phyloP scores from a whole-genome alignment of 2,888 invertebrate genomes.

The Cabera pusaria region DNA sequence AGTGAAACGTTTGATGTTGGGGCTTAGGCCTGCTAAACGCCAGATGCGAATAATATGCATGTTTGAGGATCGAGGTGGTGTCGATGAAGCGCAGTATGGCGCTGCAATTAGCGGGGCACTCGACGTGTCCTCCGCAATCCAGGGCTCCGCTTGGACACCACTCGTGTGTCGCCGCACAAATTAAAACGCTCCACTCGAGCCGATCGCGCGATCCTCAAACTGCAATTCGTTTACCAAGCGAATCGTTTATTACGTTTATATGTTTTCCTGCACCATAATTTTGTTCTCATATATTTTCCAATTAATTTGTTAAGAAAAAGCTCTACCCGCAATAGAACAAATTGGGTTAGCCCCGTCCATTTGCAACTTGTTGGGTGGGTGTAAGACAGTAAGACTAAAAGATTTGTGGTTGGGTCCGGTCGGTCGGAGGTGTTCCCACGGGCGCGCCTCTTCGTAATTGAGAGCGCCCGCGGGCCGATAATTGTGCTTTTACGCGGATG shows the following conservation, averaged over 20 bases:
- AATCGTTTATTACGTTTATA: slow-evolving; percentile 55
- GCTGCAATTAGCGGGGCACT: slow-evolving; percentile 80
- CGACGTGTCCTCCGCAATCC: slow-evolving; percentile 66
- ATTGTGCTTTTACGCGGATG: slow-evolving; percentile 74
- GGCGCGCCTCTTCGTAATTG: slow-evolving; percentile 80
- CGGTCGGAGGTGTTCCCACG: slow-evolving; percentile 73
- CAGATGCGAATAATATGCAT: slow-evolving; percentile 35
- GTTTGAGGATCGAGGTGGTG: slow-evolving; percentile 55
- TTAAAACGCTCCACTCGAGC: slow-evolving; percentile 78
- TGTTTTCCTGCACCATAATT: too few species aligned
- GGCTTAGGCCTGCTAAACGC: too few species aligned
- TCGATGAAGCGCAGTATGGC: slow-evolving; percentile 57
- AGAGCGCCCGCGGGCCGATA: slow-evolving; percentile 83
- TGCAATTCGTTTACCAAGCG: slow-evolving; percentile 66
- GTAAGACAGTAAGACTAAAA: slow-evolving; percentile 65
- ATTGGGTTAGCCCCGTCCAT: slow-evolving; percentile 37
- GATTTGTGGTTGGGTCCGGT: slow-evolving; percentile 69
- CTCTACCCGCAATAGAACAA: slow-evolving; percentile 16
- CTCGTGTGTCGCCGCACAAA: slow-evolving; percentile 81
- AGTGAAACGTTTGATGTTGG: slow-evolving; percentile 12
- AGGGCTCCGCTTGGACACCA: slow-evolving; percentile 64
- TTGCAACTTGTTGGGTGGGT: slow-evolving; percentile 60
- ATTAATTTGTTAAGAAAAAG: too few species aligned
- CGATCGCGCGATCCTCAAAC: slow-evolving; percentile 61
- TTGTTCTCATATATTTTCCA: too few species aligned